phyloP scores from a whole-genome alignment of 2,797 vertebrate genomes.

The Argentina silus region DNA sequence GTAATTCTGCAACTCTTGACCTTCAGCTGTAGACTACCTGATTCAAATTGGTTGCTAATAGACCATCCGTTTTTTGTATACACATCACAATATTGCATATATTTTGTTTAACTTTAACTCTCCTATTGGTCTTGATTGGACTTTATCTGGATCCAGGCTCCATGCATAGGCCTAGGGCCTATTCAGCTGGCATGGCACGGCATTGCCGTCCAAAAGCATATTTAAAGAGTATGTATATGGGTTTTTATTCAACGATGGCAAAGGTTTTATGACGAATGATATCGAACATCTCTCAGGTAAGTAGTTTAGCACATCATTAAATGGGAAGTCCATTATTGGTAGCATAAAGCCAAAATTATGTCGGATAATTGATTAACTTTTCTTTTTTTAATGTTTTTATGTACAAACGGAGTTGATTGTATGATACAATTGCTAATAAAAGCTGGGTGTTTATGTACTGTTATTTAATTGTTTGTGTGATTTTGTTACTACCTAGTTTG shows the following conservation, averaged over 20 bases:
- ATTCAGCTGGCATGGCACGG: too few relatives aligned
- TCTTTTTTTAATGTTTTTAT: neutral
- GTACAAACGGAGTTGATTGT: slow-evolving; percentile 34
- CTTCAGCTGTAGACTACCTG: too few relatives aligned
- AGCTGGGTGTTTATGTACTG: slow-evolving; percentile 30
- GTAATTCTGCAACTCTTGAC: too few relatives aligned
- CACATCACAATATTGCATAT: too few relatives aligned
- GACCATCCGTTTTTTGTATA: too few relatives aligned
- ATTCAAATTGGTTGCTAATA: too few relatives aligned
- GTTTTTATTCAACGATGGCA: neutral
- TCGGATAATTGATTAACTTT: neutral
- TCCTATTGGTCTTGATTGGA: too few relatives aligned
- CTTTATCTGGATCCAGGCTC: too few relatives aligned
- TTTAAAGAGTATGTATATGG: too few relatives aligned
- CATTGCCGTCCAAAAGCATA: too few relatives aligned
- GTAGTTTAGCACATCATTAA: neutral
- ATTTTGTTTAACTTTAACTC: too few relatives aligned
- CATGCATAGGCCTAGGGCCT: too few relatives aligned
- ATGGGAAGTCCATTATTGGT: neutral
- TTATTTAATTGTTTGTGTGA: slow-evolving; percentile 51
- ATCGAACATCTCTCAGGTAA: slow-evolving; percentile 2
- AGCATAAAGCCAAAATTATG: neutral
- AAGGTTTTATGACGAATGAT: neutral
- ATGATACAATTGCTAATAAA: slow-evolving; percentile 50
- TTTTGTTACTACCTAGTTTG: slow-evolving; percentile 23